Base-by-base conservation (phyloP, 2,888 invertebrate species). In the Drosophila ustulata region DNA sequence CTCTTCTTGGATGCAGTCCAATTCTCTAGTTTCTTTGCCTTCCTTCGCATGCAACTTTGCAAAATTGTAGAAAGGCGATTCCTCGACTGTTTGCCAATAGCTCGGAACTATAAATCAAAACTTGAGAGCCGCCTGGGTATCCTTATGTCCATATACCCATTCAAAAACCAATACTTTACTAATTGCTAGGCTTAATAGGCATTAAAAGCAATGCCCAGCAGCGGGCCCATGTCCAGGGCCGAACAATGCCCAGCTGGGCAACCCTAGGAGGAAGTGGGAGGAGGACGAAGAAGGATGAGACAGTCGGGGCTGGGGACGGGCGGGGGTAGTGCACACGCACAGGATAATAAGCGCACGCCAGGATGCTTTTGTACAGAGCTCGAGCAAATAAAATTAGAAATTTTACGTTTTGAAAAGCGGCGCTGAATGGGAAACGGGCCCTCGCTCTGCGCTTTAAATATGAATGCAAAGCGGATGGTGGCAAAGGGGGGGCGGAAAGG, bases 331-430 rank as follows among this genome's bases (percentile, higher is more conserved):
- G 71, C 66, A 70, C 76, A 82, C 88, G 82, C 82, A 84, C 85
- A 81, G 82, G 88, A 82, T 82, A 87, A 82, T 82, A 84, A 82
- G 88, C 82, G 87, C 81, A 82, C 82, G 85, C 82, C 88, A 78
- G 82, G 85, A 87, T 84, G 85, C 88, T 78, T 87, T 82, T 82
- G 88, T 82, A 75, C 79, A 71, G 85, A 50, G 83, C 83, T 80
- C 75, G 72, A 58, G 81, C 81, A 84, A 88, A 88, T 83, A 85
- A 83, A 83, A 83, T 83, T 88, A 88, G 86, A 85, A 88, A 88
- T 88, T 88, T 82, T 80, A 85, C 86, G 86, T 85, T 83, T 80
- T 82, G 66, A 75, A 80, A 81, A 81, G 65, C 79, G 75, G 34
- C 69, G 50, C 62, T 72, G 82, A 75, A 80, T 71, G 69, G 66